Evolutionary conservation across 2,113 vertebrate genomes (phyloP), one percentile per base, ranked within the genome.

Genomic region (Hemiprocne comata): DNA sequence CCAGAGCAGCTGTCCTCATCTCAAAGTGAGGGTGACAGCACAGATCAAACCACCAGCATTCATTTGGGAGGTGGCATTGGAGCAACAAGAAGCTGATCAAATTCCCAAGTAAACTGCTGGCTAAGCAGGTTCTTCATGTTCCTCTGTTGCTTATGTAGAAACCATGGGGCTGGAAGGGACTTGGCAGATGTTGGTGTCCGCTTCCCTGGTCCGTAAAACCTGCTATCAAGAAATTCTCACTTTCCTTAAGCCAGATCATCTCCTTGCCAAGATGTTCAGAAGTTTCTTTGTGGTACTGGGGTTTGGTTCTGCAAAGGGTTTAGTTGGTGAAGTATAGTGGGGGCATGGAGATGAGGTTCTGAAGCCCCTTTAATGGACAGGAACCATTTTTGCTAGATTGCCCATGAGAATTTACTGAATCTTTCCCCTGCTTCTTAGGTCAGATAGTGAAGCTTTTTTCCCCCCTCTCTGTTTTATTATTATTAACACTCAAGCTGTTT

Each of bases 401-500:
- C 24, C 44, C 8, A 1, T 6, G n/a, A 85, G 36, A 58, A 90
- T 58, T 85, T 54, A 11, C n/a, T 70, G 81, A 6, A 10, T 65
- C 53, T 64, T 34, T 64, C 54, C 55, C 50, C 86, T 48, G 1
- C 34, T 85, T 72, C 57, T 40, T 60, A 0, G 10, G 24, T 62
- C 85, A 67, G 53, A 54, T 15, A 38, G 17, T 10, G 55, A 74
- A 67, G 48, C 28, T 4, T 10, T 48, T 42, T 33, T 7, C 0
- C 53, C 1, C 15, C 26, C 40, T 50, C 70, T 76, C 75, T 20
- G 28, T 89, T 94, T 91, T 70, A 77, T 64, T 90, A 17, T 80
- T 87, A 55, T 88, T 94, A 89, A 77, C 92, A 87, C 64, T 74
- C 48, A 51, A 64, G 33, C 72, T 80, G 78, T 44, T 80, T 66